Conservation (phyloP, 2,797 vertebrate genomes). For the Pangasius sanitwongsei region DNA sequence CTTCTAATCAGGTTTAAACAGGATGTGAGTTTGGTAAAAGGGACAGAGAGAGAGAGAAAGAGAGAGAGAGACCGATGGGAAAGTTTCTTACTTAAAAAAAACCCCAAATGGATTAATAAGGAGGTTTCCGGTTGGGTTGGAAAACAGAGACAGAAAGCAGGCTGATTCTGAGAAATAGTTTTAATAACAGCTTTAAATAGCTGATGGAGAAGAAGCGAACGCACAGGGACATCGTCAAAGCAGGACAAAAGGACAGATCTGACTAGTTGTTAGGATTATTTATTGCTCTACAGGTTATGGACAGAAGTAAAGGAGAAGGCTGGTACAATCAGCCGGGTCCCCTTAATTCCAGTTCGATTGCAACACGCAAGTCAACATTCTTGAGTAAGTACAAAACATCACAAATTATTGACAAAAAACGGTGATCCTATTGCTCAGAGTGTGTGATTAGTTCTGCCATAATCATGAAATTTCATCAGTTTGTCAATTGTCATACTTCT, state of each 20-base stretch:
- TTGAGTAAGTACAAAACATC: too few relatives aligned
- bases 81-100: not conserved
- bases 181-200: not conserved
- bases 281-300: not conserved
- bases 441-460: not conserved
- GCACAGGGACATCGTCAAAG: not conserved
- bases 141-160: not conserved
- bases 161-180: not conserved
- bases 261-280: not conserved
- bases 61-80: not conserved
- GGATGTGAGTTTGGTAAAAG: conserved; percentile 27
- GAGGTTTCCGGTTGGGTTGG: not conserved
- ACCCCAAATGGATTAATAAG: not conserved
- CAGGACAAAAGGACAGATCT: not conserved
- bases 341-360: not conserved
- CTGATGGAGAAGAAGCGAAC: not conserved
- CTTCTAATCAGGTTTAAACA: conserved; percentile 9
- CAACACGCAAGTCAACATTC: not conserved
- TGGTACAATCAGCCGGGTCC: not conserved
- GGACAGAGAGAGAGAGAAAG: not conserved
- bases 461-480: not conserved
- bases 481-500: not conserved
- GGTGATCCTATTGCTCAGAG: not conserved
- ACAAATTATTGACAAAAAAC: not conserved
- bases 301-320: conserved; percentile 2